Conservation (phyloP, 2,797 vertebrate species). For the Periophthalmus magnuspinnatus region DNA sequence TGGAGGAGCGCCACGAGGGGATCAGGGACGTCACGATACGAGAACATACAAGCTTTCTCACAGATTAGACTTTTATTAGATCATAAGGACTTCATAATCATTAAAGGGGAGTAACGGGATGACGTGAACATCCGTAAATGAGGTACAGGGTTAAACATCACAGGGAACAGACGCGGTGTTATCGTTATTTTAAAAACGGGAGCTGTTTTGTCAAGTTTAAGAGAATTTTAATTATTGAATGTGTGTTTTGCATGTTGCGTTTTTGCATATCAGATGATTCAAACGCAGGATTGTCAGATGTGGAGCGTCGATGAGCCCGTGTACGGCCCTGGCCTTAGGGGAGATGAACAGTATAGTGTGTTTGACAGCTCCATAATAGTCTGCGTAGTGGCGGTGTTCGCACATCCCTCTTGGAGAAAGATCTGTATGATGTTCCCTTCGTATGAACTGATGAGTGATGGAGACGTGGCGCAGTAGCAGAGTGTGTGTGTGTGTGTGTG, state of each 20-base stretch:
- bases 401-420: conserved; percentile 54
- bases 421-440: conserved; percentile 56
- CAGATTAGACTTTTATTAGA: background rate
- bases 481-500: conserved; percentile 43
- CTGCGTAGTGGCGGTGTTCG: conserved; percentile 55
- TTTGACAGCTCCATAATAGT: conserved; percentile 57
- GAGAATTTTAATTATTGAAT: background rate
- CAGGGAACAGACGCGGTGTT: background rate
- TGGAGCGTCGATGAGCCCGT: background rate
- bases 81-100: too few species aligned
- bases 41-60: conserved; percentile 8
- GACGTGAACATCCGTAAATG: too few species aligned
- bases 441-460: conserved; percentile 55
- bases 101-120: too few species aligned
- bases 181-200: background rate
- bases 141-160: too few species aligned
- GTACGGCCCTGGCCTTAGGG: background rate
- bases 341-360: conserved; percentile 24
- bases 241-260: too few species aligned
- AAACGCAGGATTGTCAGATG: background rate
- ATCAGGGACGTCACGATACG: background rate
- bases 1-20: conserved; percentile 14
- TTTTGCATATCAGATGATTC: background rate
- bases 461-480: conserved; percentile 46
- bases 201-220: background rate